phyloP scores from a whole-genome alignment of 2,888 invertebrate genomes.

The Panzeria rudis region DNA sequence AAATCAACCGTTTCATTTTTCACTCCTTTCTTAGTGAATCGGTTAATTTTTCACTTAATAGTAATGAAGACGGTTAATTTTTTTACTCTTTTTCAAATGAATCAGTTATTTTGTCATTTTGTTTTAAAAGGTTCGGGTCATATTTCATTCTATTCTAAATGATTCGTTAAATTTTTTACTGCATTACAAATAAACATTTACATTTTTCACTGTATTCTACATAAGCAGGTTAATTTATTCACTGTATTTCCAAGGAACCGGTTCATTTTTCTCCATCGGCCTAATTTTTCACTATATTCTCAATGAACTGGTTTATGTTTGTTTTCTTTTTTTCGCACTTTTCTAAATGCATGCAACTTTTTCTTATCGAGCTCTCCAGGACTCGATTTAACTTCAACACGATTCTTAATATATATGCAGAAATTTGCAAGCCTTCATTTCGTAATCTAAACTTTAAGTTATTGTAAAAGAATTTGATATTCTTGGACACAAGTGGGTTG shows the following conservation, averaged over 20 bases:
- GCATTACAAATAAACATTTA: too few species aligned
- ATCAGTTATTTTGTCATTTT: background rate
- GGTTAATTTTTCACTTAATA: background rate
- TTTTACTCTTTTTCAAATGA: background rate
- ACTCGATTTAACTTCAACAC: too few species aligned
- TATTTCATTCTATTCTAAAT: background rate
- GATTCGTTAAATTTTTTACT: background rate
- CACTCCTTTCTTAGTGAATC: background rate
- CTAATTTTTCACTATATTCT: background rate
- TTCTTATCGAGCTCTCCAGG: background rate
- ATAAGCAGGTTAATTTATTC: background rate
- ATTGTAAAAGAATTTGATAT: too few species aligned
- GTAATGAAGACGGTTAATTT: background rate
- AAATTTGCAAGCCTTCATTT: too few species aligned
- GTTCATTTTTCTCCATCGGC: too few species aligned
- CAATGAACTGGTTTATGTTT: background rate
- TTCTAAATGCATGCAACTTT: background rate
- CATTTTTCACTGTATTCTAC: background rate
- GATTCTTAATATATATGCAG: too few species aligned
- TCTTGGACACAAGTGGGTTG: too few species aligned
- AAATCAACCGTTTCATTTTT: background rate
- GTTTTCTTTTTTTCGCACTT: background rate
- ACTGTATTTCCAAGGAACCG: too few species aligned
- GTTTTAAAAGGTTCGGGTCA: background rate
- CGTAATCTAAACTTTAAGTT: too few species aligned